Evolutionary conservation across 2,797 vertebrate genomes (phyloP).

Genomic region (Gadopsis marmoratus): DNA sequence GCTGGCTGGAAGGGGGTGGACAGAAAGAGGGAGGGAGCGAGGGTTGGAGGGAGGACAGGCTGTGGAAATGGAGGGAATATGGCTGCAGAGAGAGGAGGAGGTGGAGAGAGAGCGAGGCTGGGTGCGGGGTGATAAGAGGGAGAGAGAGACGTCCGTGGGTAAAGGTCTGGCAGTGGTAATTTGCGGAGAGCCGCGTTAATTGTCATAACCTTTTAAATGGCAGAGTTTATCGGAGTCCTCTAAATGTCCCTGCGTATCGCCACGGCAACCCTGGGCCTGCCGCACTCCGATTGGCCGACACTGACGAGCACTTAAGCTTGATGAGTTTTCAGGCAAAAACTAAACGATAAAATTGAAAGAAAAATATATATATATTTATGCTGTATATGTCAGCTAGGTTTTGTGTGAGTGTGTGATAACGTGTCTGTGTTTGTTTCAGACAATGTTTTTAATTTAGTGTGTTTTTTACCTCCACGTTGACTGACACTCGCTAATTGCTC

Average conservation of each 20-base stretch:
- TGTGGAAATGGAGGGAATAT: conserved; percentile 78
- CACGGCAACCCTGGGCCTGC: conserved; percentile 80
- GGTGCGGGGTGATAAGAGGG: conserved; percentile 83
- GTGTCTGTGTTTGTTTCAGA: conserved; percentile 53
- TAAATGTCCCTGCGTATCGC: conserved; percentile 86
- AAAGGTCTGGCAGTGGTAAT: conserved; percentile 88
- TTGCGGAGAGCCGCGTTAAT: conserved; percentile 88
- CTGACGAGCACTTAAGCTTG: conserved; percentile 83
- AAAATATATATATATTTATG: conserved; percentile 10
- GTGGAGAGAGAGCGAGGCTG: conserved; percentile 66
- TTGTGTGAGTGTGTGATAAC: conserved; percentile 37
- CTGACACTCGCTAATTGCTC: conserved; percentile 85
- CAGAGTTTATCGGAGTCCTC: conserved; percentile 89
- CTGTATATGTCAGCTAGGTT: conserved; percentile 39
- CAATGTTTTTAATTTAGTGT: conserved; percentile 74
- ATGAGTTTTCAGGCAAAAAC: conserved; percentile 79
- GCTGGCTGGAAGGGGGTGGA: conserved; percentile 68
- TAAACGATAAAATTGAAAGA: conserved; percentile 68
- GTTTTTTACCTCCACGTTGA: conserved; percentile 78
- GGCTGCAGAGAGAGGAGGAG: conserved; percentile 71
- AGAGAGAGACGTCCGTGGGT: conserved; percentile 83
- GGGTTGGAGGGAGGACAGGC: conserved; percentile 55
- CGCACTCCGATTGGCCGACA: conserved; percentile 72
- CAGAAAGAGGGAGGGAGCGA: conserved; percentile 41
- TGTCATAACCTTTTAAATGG: conserved; percentile 91